phyloP scores from a whole-genome alignment of 1,140 invertebrate species.

The Linepithema humile region DNA sequence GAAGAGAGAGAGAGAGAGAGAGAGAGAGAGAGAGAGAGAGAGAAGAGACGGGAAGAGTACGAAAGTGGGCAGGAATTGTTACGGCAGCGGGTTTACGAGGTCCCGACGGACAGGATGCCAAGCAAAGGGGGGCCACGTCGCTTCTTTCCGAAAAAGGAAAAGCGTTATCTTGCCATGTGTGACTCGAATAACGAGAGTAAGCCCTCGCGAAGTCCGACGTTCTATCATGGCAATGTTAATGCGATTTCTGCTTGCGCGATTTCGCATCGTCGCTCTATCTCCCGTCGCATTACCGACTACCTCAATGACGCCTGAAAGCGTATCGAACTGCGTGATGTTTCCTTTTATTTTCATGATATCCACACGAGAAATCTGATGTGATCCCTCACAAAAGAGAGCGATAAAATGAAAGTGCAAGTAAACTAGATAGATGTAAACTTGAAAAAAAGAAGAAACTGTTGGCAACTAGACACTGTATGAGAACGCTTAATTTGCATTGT shows the following conservation, averaged over 20 bases:
- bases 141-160: constrained; percentile 64
- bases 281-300: not conserved
- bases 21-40: not conserved
- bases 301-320: not conserved
- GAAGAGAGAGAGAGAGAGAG: constrained; percentile 23
- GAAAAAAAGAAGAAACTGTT: constrained; percentile 11
- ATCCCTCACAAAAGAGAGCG: not conserved
- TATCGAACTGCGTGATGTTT: not conserved
- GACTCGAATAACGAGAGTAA: constrained; percentile 76
- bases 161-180: constrained; percentile 73
- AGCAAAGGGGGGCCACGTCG: constrained; percentile 67
- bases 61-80: constrained; percentile 73
- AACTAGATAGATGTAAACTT: not conserved
- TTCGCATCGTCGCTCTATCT: not conserved
- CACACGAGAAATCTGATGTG: not conserved
- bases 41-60: constrained; percentile 34
- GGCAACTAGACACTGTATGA: not conserved
- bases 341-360: not conserved
- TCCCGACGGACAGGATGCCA: constrained; percentile 73
- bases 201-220: constrained; percentile 64
- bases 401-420: no score
- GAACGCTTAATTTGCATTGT: constrained; percentile 26
- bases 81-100: constrained; percentile 75
- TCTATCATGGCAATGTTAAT: constrained; percentile 70
- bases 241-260: constrained; percentile 65